Base-by-base conservation (phyloP, 2,113 vertebrate genomes). In the Tychaedon coryphoeus region DNA sequence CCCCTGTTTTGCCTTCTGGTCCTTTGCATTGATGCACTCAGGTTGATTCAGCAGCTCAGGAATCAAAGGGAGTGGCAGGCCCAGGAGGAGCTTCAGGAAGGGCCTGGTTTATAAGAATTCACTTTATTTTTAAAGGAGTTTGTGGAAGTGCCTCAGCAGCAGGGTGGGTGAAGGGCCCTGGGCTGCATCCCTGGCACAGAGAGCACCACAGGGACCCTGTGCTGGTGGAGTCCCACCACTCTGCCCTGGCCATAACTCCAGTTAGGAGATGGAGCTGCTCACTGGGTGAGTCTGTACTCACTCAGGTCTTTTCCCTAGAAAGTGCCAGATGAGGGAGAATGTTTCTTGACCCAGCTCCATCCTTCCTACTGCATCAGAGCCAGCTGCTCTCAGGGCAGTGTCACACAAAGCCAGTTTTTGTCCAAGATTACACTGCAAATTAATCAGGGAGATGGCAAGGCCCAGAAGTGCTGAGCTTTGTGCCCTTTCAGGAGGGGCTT, bases 51-150 rank as follows among this genome's bases (percentile, higher is more conserved):
- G 86, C 71, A 86, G 86, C 91, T 76, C 20, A 0, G 79, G 92
- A 75, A 71, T 86, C 95, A 60, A 10, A 92, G 65, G 83, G 79
- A 93, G 92, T 58, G 79, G 64, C 88, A 91, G 91, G 72, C 29
- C 43, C 88, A 40, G 2, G 7, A 86, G 92, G 64, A 91, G 75
- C 72, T 80, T 66, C 3, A 1, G 72, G 56, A 75, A 38, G 40
- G 16, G 10, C 9, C 71, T 66, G 54, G 5, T 73, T 79, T 82
- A 2, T 3, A 40, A 45, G 5, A 29, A 45, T 74, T 71, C 75
- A 19, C 58, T 61, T 79, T 3, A 8, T 23, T 72, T 94, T 57
- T n/a, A 38, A 5, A 28, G 45, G 29, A 64, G 8, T 74, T 80
- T 62, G 72, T 73, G 58, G 3, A 51, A 34, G 26, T 40, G 10